Evolutionary conservation across 2,888 invertebrate genomes (phyloP), one percentile per base, ranked within the genome.

Genomic region (Lucinisca nassula): DNA sequence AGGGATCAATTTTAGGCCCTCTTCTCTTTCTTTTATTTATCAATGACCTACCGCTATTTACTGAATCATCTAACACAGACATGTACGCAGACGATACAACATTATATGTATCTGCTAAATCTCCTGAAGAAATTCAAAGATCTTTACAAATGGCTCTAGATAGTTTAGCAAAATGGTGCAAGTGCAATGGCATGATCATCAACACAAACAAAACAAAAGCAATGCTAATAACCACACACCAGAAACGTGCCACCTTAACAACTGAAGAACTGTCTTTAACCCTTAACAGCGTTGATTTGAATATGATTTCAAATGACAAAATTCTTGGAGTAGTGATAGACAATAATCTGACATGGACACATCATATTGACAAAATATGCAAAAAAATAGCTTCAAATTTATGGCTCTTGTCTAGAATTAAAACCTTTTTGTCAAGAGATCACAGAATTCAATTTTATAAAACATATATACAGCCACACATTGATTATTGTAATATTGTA

Each of bases 401-500:
- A 30, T 61, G 61, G 61, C 61, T 61, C 21, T 30, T 61, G 30
- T 27, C 61, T 61, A 3, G 61, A 30, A 61, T 61, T 12, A 61
- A 61, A 30, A 30, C 3, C 10, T 61, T 30, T 30, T 30, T 61
- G 8, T 27, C 27, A 12, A 61, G 10, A 10, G 1, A 24, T 30
- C 61, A 61, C 27, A 61, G 61, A 61, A 30, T 61, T 10, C 61
- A 61, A 27, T 61, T 61, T 61, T 61, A 61, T 30, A 61, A 61
- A 61, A 30, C 61, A 61, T 61, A 61, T 21, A 51, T 51, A 12
- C 51, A 51, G 4, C 14, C 51, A 8, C n/a, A 51, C 21, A n/a
- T 51, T 21, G 51, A 51, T 51, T 51, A 51, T 51, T 51, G 51
- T 51, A 51, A 51, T 51, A 51, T n/a, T 12, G 21, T 51, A 14